Percentiles rank a stretch among this genome's conserved stretches.
These are phyloP conservation scores for Phalanger gymnotis DNA, from an alignment of 2,797 vertebrate genomes.

Conservation along the genomic window DNA sequence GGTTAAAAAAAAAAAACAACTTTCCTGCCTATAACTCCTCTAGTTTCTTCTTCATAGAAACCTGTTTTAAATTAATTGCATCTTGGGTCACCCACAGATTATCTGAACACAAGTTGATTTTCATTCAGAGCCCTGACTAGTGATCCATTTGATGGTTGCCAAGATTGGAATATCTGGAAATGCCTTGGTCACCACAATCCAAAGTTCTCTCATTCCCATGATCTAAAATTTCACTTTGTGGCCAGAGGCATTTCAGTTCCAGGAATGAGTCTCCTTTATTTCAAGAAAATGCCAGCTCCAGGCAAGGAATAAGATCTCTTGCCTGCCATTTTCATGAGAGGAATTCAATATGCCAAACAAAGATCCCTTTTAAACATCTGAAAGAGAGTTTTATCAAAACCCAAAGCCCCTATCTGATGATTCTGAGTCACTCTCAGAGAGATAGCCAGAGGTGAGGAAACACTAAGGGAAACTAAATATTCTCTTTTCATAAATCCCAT, in stretches of 20 bases:
- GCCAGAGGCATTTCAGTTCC: conserved; percentile 4
- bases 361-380: conserved; percentile 59
- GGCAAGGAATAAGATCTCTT: neutral
- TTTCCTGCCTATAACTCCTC: neutral
- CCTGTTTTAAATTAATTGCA: neutral
- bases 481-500: conserved; percentile 43
- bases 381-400: conserved; percentile 56
- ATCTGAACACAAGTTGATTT: neutral
- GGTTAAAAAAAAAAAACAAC: neutral
- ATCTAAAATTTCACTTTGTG: conserved; percentile 13
- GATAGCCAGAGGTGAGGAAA: conserved; percentile 33
- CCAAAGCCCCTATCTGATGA: conserved; percentile 61
- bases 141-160: neutral
- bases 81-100: neutral
- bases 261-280: neutral
- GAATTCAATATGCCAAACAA: conserved; percentile 47
- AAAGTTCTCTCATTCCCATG: accelerated
- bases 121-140: neutral
- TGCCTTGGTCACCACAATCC: no score
- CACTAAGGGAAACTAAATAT: conserved; percentile 14
- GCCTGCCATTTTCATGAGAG: neutral
- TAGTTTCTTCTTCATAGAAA: neutral
- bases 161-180: neutral
- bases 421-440: conserved; percentile 53
- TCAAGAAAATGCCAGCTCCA: neutral